A percentile compares a stretch with the other conserved stretches of the same genome.
phyloP scores from a whole-genome alignment of 1,140 invertebrate species.

The Propsilocerus akamusi region DNA sequence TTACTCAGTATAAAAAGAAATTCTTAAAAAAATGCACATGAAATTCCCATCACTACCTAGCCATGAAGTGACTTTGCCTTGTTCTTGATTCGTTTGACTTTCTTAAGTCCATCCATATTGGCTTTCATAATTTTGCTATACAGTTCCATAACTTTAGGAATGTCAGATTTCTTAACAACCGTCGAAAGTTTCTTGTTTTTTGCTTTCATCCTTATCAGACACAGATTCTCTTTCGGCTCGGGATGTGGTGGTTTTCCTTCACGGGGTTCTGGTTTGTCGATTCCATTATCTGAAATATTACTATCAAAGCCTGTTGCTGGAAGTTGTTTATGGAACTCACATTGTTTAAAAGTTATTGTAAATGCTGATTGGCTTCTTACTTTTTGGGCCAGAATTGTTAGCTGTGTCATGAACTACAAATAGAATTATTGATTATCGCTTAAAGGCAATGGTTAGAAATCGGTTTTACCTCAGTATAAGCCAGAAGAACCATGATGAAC shows the following conservation, averaged over 20 bases:
- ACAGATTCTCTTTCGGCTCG: conserved; percentile 46
- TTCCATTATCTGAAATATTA: conserved; percentile 46
- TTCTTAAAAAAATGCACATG: not conserved
- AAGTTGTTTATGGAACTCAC: conserved; percentile 28
- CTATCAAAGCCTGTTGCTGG: conserved; percentile 6
- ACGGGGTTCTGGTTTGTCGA: conserved; percentile 44
- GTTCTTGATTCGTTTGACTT: conserved; percentile 56
- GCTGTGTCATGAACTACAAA: conserved; percentile 40
- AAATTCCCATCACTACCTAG: conserved; percentile 11
- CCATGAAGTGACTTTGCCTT: conserved; percentile 41
- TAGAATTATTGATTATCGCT: conserved; percentile 5
- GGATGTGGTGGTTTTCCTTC: conserved; percentile 31
- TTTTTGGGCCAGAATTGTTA: conserved; percentile 42
- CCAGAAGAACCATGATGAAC: not conserved
- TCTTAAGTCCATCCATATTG: conserved; percentile 70
- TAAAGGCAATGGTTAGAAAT: not conserved
- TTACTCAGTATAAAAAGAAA: not conserved
- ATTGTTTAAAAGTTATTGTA: conserved; percentile 46
- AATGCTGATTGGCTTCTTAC: conserved; percentile 37
- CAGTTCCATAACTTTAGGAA: conserved; percentile 67
- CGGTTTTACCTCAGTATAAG: not conserved
- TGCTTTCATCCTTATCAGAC: conserved; percentile 47
- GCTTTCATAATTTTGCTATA: conserved; percentile 63
- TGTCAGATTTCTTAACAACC: conserved; percentile 59
- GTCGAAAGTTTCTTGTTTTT: conserved; percentile 59